These are phyloP conservation scores for Ganaspis sp. DNA, from an alignment of 1,140 invertebrate species.

Conservation along the genomic window DNA sequence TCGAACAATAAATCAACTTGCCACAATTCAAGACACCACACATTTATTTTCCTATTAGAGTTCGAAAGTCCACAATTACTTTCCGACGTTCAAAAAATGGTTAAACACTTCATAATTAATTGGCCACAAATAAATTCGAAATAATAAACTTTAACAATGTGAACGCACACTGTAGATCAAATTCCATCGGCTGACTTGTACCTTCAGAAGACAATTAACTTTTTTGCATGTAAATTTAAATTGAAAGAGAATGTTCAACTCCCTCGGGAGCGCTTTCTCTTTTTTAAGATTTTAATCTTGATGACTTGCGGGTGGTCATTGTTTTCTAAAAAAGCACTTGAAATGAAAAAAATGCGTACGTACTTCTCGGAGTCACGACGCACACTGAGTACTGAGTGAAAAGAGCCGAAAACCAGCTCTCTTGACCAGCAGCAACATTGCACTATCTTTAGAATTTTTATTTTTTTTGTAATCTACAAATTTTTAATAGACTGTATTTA, in stretches of 20 bases:
- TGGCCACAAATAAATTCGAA: too few species aligned
- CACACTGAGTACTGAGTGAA: too few species aligned
- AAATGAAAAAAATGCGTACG: not conserved
- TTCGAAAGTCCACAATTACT: not conserved
- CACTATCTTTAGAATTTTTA: too few species aligned
- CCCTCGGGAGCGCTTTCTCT: not conserved
- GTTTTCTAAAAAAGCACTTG: not conserved
- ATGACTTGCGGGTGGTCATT: not conserved
- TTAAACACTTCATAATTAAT: too few species aligned
- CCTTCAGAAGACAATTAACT: constrained; percentile 2
- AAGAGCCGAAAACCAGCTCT: too few species aligned
- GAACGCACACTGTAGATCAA: not conserved
- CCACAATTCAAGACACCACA: not conserved
- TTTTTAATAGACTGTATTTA: too few species aligned
- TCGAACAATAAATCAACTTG: constrained; percentile 31
- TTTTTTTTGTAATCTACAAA: too few species aligned
- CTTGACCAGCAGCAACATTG: too few species aligned
- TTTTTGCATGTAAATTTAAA: not conserved
- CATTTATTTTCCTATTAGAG: not conserved
- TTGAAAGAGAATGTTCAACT: not conserved
- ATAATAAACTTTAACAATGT: not conserved
- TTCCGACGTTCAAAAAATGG: not conserved
- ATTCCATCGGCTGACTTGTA: not conserved
- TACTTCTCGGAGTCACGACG: not conserved
- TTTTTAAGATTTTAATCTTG: not conserved